Evolutionary conservation across 1,140 invertebrate species (phyloP).

Genomic region (Lordiphosa stackelbergi): DNA sequence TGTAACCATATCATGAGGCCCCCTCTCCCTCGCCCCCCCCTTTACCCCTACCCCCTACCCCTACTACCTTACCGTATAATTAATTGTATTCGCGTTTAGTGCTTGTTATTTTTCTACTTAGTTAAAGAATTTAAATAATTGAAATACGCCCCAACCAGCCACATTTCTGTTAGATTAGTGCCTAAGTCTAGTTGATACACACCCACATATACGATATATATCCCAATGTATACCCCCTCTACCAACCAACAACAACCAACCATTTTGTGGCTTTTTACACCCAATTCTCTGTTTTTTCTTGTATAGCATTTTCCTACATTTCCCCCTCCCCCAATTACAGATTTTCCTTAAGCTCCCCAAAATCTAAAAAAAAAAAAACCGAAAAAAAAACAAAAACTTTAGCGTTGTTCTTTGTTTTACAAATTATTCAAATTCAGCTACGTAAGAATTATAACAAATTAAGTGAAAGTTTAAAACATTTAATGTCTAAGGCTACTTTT

Average conservation of each 20-base stretch:
- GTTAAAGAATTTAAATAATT: constrained; percentile 46
- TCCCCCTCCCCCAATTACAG: constrained; percentile 5
- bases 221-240: constrained; percentile 39
- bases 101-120: constrained; percentile 72
- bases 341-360: constrained; percentile 26
- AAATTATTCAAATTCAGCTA: constrained; percentile 62
- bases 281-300: constrained; percentile 53
- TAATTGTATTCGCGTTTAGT: constrained; percentile 47
- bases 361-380: constrained; percentile 37
- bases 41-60: background rate
- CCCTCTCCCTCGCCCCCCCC: constrained; percentile 10
- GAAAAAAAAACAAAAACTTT: constrained; percentile 46
- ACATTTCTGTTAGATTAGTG: constrained; percentile 70
- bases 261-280: constrained; percentile 73
- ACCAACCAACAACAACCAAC: background rate
- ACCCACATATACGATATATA: constrained; percentile 7
- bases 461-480: constrained; percentile 73
- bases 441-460: constrained; percentile 51
- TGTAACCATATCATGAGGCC: constrained; percentile 68
- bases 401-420: constrained; percentile 68
- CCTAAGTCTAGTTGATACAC: constrained; percentile 66
- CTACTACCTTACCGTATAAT: constrained; percentile 29
- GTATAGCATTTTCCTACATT: constrained; percentile 24
- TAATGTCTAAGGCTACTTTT: constrained; percentile 69
- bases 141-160: constrained; percentile 36